phyloP scores from a whole-genome alignment of 1,140 invertebrate species.

The Hyles euphorbiae region DNA sequence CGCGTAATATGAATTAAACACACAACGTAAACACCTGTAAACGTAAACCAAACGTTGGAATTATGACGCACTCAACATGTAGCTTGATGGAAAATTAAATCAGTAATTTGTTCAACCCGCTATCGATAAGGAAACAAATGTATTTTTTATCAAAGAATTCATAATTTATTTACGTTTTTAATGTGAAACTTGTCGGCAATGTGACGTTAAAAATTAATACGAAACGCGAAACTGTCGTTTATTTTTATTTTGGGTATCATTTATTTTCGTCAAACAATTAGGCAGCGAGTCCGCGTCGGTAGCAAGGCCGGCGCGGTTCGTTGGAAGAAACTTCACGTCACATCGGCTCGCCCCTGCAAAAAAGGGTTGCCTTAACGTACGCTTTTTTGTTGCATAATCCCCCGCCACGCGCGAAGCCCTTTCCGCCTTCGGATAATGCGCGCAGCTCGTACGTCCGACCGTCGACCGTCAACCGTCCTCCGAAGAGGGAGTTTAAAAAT shows the following conservation, averaged over 20 bases:
- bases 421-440: constrained; percentile 46
- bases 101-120: constrained; percentile 18
- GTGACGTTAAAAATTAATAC: constrained; percentile 57
- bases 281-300: constrained; percentile 39
- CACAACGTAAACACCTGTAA: too few relatives aligned
- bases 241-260: constrained; percentile 68
- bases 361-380: constrained; percentile 55
- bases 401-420: constrained; percentile 38
- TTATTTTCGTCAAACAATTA: constrained; percentile 72
- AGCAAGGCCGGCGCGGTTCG: constrained; percentile 33
- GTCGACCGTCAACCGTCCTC: constrained; percentile 23
- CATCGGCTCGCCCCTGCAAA: constrained; percentile 39
- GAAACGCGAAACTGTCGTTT: constrained; percentile 62
- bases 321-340: constrained; percentile 57
- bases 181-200: constrained; percentile 37
- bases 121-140: constrained; percentile 25
- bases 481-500: constrained; percentile 52
- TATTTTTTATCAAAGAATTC: constrained; percentile 32
- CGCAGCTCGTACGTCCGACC: constrained; percentile 40
- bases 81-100: constrained; percentile 16
- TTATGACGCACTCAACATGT: not conserved
- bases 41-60: too few relatives aligned
- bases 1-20: too few relatives aligned
- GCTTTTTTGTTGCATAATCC: constrained; percentile 63
- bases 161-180: constrained; percentile 36